Evolutionary conservation across 1,140 invertebrate genomes (phyloP).

Genomic region (Aphis gossypii): DNA sequence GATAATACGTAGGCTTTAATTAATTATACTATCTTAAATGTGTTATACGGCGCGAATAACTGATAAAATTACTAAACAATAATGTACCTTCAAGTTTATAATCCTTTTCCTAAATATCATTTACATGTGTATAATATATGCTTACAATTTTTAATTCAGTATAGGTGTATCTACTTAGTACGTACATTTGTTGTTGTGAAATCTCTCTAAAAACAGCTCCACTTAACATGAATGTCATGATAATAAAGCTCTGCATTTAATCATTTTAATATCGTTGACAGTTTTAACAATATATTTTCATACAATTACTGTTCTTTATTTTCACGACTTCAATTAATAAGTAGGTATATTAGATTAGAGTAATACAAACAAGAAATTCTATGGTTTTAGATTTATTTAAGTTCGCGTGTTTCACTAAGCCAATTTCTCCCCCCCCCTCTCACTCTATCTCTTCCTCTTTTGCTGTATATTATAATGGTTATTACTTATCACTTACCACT

Average conservation of each 20-base stretch:
- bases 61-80: constrained; percentile 8
- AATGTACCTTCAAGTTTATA: neutral
- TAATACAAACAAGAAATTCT: neutral
- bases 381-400: neutral
- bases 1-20: neutral
- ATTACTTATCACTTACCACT: neutral
- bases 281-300: neutral
- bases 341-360: neutral
- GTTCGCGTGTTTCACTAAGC: neutral
- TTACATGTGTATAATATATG: neutral
- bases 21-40: neutral
- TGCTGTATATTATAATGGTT: neutral
- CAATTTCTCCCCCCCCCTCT: neutral
- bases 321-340: neutral
- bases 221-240: neutral
- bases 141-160: neutral
- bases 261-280: neutral
- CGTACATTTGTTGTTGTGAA: neutral
- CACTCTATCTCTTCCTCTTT: neutral
- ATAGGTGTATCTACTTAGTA: neutral
- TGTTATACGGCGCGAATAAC: neutral
- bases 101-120: constrained; percentile 9
- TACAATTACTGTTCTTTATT: neutral
- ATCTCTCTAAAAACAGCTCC: neutral
- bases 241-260: neutral